Conservation (phyloP, 2,888 invertebrate species). For the Odontothrips loti region DNA sequence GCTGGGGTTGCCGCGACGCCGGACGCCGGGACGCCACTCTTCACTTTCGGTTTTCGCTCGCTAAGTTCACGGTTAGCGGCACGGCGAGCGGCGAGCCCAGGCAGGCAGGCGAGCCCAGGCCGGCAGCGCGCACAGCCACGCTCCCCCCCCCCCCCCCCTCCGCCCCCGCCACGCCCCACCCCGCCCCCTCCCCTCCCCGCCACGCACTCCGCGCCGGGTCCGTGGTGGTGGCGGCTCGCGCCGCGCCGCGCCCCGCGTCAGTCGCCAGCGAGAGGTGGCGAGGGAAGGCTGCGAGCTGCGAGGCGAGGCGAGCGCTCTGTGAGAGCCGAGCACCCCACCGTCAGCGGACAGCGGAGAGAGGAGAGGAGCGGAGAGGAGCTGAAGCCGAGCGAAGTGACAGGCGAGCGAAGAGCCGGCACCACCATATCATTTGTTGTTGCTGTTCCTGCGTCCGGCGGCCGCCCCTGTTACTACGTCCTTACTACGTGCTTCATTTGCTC, state of each 20-base stretch:
- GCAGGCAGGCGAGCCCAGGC: not conserved
- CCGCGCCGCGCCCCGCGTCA: constrained; percentile 37
- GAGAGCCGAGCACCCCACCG: too few relatives aligned
- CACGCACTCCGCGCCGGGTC: constrained; percentile 39
- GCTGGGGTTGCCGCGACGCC: not conserved
- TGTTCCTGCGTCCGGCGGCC: not conserved
- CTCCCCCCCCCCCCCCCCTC: constrained; percentile 21
- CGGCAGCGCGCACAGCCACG: constrained; percentile 19
- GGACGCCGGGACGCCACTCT: not conserved
- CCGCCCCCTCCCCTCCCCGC: constrained; percentile 46
- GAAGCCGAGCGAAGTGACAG: constrained; percentile 39
- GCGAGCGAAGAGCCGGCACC: constrained; percentile 34
- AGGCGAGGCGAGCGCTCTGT: constrained; percentile 40
- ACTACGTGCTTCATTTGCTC: not conserved
- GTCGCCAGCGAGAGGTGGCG: constrained; percentile 33
- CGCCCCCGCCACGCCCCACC: constrained; percentile 28
- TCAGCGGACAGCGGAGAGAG: too few relatives aligned
- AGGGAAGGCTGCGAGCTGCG: constrained; percentile 27
- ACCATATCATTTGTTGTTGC: constrained; percentile 13
- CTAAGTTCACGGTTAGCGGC: constrained; percentile 18
- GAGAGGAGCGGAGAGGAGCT: constrained; percentile 30
- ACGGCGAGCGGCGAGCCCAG: not conserved
- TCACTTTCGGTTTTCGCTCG: constrained; percentile 24
- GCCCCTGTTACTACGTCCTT: not conserved
- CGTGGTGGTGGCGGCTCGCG: constrained; percentile 30